Evolutionary conservation across 2,113 vertebrate species (phyloP).

Genomic region (Cyanistes caeruleus): DNA sequence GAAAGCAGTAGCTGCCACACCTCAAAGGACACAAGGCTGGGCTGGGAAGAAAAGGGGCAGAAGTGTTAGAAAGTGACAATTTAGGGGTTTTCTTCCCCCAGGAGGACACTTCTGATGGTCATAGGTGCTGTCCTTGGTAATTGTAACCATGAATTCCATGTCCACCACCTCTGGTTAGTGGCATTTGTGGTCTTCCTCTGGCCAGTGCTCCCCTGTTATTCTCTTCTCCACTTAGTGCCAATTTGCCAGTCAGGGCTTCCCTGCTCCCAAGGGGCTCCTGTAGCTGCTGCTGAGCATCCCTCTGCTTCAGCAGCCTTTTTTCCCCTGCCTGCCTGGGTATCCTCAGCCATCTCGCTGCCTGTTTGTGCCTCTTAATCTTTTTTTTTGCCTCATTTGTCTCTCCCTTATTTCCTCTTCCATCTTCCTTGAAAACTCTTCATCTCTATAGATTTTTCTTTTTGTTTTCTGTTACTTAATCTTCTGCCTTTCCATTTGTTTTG

Average conservation of each 20-base stretch:
- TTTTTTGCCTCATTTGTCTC: neutral
- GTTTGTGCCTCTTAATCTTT: neutral
- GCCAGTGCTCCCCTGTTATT: neutral
- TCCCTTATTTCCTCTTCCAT: constrained; percentile 10
- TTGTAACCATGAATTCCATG: accelerated
- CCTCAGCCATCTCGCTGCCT: neutral
- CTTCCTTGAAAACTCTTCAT: neutral
- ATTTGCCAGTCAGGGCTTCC: neutral
- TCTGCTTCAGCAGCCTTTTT: neutral
- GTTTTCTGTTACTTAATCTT: constrained; percentile 23
- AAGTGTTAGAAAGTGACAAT: neutral
- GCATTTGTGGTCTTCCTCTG: neutral
- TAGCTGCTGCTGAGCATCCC: neutral
- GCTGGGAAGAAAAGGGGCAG: neutral
- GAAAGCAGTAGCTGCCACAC: neutral
- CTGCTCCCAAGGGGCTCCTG: neutral
- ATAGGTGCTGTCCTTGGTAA: neutral
- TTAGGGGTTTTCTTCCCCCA: neutral
- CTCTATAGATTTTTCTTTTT: constrained; percentile 14
- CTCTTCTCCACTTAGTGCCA: neutral
- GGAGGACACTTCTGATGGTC: neutral
- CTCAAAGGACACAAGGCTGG: neutral
- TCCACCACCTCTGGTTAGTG: neutral
- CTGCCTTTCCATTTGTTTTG: constrained; percentile 4
- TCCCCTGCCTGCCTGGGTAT: neutral